Evolutionary conservation across 2,888 invertebrate genomes (phyloP).

Genomic region (Lasioglossum malachurum): DNA sequence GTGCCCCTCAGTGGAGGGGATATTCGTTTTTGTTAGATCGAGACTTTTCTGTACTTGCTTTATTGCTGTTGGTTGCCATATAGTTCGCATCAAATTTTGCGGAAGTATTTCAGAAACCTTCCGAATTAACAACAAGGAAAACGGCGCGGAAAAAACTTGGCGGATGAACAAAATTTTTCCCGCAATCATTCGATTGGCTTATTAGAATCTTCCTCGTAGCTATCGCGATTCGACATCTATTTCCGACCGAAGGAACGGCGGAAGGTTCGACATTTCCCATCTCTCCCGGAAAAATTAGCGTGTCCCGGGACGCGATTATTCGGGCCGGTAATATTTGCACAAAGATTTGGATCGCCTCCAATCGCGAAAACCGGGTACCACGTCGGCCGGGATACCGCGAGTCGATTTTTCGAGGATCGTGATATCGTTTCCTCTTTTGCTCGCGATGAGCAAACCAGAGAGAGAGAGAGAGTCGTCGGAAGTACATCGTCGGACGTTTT

Average conservation of each 20-base stretch:
- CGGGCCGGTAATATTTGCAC: constrained; percentile 51
- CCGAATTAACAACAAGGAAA: background rate
- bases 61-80: background rate
- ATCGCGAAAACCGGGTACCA: constrained; percentile 2
- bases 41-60: background rate
- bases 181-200: background rate
- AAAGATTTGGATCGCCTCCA: constrained; percentile 51
- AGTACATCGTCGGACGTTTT: background rate
- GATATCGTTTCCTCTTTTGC: background rate
- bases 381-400: background rate
- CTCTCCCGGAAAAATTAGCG: constrained; percentile 31
- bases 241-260: background rate
- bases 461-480: background rate
- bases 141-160: background rate
- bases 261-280: constrained; percentile 11
- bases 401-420: constrained; percentile 25
- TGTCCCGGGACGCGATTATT: constrained; percentile 47
- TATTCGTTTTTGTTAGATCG: too few species aligned
- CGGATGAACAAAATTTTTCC: background rate
- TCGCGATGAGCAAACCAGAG: constrained; percentile 4
- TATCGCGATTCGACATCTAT: background rate
- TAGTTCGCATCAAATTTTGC: background rate
- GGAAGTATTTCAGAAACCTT: background rate
- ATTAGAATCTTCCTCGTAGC: background rate
- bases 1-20: too few species aligned